phyloP scores from a whole-genome alignment of 2,888 invertebrate species.

The Syrista parreyssii region DNA sequence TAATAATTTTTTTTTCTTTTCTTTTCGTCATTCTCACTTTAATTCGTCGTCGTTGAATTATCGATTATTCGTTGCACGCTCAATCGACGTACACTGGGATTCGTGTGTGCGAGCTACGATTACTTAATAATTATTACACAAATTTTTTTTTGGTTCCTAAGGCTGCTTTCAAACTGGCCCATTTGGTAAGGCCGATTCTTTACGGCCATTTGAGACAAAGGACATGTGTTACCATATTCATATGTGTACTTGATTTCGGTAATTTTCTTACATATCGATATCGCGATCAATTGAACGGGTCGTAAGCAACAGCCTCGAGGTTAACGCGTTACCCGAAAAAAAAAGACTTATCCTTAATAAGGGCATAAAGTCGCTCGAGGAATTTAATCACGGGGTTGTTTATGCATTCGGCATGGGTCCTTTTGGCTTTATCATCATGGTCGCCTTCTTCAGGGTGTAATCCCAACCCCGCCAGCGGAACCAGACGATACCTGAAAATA shows the following conservation, averaged over 20 bases:
- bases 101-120: neutral
- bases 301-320: conserved; percentile 30
- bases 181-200: neutral
- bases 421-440: conserved; percentile 92
- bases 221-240: neutral
- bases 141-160: neutral
- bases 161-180: neutral
- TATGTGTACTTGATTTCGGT: neutral
- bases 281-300: neutral
- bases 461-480: conserved; percentile 97
- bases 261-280: neutral
- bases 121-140: neutral
- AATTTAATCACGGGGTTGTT: conserved; percentile 12
- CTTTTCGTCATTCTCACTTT: neutral
- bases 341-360: conserved; percentile 34
- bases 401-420: conserved; percentile 68
- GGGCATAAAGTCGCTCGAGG: conserved; percentile 28
- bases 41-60: neutral
- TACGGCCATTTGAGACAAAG: neutral
- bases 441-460: conserved; percentile 88
- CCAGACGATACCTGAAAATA: conserved; percentile 84
- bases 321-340: conserved; percentile 21
- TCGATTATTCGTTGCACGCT: neutral
- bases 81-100: neutral
- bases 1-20: neutral